Evolutionary conservation across 2,888 invertebrate species (phyloP).

Genomic region (Drosophila mettleri): DNA sequence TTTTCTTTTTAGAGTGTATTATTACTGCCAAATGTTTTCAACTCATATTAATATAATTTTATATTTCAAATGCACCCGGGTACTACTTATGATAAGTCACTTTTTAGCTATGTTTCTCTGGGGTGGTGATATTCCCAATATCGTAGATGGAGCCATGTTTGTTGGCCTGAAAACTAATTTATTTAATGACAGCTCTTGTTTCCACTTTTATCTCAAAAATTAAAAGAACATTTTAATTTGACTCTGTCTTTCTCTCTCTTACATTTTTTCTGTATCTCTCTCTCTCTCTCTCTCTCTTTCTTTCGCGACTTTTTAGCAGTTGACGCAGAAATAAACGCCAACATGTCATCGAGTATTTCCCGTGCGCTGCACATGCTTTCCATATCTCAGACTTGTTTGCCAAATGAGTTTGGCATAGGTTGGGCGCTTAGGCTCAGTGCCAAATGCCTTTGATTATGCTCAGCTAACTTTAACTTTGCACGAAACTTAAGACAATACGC

Average conservation of each 20-base stretch:
- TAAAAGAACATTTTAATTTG: slow-evolving; percentile 31
- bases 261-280: not conserved
- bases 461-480: slow-evolving; percentile 19
- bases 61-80: too few species aligned
- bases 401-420: slow-evolving; percentile 52
- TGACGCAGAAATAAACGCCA: slow-evolving; percentile 25
- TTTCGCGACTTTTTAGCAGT: not conserved
- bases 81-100: too few species aligned
- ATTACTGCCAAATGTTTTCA: too few species aligned
- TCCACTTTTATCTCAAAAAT: slow-evolving; percentile 4
- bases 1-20: too few species aligned
- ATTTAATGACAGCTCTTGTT: slow-evolving; percentile 21
- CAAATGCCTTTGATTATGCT: slow-evolving; percentile 14
- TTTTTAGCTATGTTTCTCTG: slow-evolving; percentile 17
- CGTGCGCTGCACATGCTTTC: slow-evolving; percentile 24
- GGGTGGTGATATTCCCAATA: slow-evolving; percentile 20
- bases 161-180: slow-evolving; percentile 28
- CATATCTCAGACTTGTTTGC: slow-evolving; percentile 36
- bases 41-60: too few species aligned
- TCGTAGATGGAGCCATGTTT: slow-evolving; percentile 25
- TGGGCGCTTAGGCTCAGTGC: slow-evolving; percentile 29
- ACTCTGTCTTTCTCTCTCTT: not conserved
- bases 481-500: slow-evolving; percentile 17
- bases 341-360: slow-evolving; percentile 40
- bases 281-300: slow-evolving; percentile 2